Conservation (phyloP, 2,888 invertebrate genomes). For the Punctoribates punctum region DNA sequence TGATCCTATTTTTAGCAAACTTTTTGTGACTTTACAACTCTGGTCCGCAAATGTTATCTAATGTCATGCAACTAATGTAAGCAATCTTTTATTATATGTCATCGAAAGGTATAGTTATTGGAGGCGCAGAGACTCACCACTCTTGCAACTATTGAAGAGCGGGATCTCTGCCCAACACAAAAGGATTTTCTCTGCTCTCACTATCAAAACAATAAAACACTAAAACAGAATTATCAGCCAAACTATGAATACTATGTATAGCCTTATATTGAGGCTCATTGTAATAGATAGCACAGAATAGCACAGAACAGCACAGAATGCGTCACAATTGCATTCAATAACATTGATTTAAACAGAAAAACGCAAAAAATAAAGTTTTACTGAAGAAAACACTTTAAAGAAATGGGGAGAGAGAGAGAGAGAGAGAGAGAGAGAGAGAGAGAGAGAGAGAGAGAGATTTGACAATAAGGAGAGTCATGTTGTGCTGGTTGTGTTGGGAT, state of each 20-base stretch:
- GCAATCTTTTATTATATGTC: constrained; percentile 34
- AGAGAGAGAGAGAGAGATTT: constrained; percentile 14
- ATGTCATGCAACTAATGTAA: background rate
- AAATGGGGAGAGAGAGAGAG: background rate
- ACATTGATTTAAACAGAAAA: too few species aligned
- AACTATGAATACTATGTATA: constrained; percentile 20
- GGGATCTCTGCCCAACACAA: constrained; percentile 27
- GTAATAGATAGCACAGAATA: background rate
- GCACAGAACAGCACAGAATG: background rate
- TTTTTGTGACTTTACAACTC: constrained; percentile 36
- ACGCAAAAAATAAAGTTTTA: too few species aligned
- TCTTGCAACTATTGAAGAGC: constrained; percentile 5
- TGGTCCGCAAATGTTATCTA: constrained; percentile 36
- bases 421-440: constrained; percentile 7
- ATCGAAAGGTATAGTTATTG: constrained; percentile 28
- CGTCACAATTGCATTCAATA: background rate
- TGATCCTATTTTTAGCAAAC: constrained; percentile 27
- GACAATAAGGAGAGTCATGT: too few species aligned
- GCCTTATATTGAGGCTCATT: background rate
- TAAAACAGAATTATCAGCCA: constrained; percentile 37
- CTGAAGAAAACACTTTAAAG: background rate
- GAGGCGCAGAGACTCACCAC: background rate
- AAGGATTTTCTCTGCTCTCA: constrained; percentile 24
- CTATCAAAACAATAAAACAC: constrained; percentile 39
- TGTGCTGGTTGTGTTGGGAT: too few species aligned